Evolutionary conservation across 2,797 vertebrate species (phyloP).

Genomic region (Leuciscus waleckii): DNA sequence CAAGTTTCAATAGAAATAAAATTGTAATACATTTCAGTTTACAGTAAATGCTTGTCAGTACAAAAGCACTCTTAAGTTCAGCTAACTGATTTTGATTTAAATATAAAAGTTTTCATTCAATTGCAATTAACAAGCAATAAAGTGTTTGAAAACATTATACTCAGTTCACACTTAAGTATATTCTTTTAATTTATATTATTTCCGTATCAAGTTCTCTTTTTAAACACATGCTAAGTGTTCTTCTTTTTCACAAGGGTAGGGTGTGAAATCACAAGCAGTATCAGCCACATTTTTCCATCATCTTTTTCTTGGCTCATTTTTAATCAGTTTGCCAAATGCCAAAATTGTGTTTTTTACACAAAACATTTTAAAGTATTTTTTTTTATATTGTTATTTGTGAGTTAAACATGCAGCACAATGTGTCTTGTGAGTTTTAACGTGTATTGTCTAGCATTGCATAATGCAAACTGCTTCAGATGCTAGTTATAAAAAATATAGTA

Average conservation of each 20-base stretch:
- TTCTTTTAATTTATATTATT: background rate
- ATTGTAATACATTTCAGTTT: background rate
- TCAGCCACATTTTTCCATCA: background rate
- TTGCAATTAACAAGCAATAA: background rate
- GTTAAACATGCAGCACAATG: background rate
- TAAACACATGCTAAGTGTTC: no score
- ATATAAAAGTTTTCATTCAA: no score
- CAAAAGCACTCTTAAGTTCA: no score
- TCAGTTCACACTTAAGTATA: no score
- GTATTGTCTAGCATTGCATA: background rate
- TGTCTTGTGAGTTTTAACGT: background rate
- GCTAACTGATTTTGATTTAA: background rate
- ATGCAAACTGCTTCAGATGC: conserved; percentile 4
- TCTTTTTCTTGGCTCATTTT: background rate
- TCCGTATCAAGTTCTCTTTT: background rate
- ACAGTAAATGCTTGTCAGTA: background rate
- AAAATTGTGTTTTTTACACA: background rate
- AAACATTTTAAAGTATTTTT: no score
- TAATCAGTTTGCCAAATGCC: background rate
- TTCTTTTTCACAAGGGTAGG: background rate
- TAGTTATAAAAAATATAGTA: background rate
- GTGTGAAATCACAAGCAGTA: background rate
- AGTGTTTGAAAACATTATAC: no score
- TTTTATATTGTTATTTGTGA: background rate
- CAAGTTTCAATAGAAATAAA: background rate